Conservation (phyloP, 2,113 vertebrate genomes). For the Regulus satrapa region DNA sequence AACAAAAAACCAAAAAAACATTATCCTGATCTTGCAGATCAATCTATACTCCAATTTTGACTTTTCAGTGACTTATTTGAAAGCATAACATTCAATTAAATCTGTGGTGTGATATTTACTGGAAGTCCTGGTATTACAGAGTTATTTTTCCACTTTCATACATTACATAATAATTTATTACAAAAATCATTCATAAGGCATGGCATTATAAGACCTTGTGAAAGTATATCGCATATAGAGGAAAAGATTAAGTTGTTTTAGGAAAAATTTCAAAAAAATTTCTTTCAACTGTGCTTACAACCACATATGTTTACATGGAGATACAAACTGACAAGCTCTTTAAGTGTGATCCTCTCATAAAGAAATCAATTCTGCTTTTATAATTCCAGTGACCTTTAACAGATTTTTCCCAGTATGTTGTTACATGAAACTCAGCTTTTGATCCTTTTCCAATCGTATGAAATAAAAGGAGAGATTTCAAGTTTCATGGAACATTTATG, state of each 20-base stretch:
- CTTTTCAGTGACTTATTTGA: background rate
- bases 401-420: background rate
- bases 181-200: background rate
- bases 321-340: background rate
- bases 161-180: background rate
- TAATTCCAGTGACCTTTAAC: background rate
- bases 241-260: background rate
- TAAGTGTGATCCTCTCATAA: background rate
- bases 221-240: background rate
- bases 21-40: background rate
- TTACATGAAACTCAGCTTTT: background rate
- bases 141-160: background rate
- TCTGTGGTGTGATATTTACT: background rate
- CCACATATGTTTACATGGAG: background rate
- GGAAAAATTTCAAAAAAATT: background rate
- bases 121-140: background rate
- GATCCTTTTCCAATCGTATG: background rate
- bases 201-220: background rate
- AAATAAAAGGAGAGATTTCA: background rate
- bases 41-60: background rate
- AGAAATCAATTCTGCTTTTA: background rate
- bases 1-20: too few relatives aligned
- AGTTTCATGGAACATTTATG: background rate
- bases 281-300: background rate
- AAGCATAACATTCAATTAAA: background rate